phyloP scores from a whole-genome alignment of 2,888 invertebrate genomes.

The Orthonychiurus folsomi region DNA sequence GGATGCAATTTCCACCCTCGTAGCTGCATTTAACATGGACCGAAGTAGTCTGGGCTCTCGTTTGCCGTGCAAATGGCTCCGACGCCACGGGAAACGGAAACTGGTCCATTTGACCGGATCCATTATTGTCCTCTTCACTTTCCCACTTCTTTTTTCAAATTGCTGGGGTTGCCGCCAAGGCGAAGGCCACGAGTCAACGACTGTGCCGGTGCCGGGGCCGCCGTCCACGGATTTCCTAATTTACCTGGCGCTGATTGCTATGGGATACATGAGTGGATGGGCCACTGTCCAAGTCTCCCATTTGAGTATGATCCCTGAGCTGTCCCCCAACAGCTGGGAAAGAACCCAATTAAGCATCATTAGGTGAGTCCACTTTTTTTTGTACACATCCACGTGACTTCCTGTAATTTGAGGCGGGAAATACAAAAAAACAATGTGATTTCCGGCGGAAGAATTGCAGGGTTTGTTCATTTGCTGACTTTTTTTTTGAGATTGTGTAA shows the following conservation, averaged over 20 bases:
- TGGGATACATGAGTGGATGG: slow-evolving; percentile 52
- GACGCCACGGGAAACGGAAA: slow-evolving; percentile 36
- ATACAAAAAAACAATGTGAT: too few relatives aligned
- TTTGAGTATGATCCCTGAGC: slow-evolving; percentile 49
- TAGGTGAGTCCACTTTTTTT: slow-evolving; percentile 39
- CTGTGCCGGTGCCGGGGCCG: too few relatives aligned
- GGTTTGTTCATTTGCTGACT: too few relatives aligned
- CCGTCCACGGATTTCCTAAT: slow-evolving; percentile 42
- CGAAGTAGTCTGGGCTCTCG: slow-evolving; percentile 11
- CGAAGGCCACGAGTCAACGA: not conserved
- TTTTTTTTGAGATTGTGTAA: too few relatives aligned
- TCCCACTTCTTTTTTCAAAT: slow-evolving; percentile 48
- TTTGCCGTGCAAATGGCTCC: slow-evolving; percentile 15
- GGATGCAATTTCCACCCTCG: slow-evolving; percentile 49
- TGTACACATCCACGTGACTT: not conserved
- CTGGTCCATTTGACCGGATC: slow-evolving; percentile 41
- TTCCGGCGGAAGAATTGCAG: too few relatives aligned
- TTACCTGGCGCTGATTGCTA: slow-evolving; percentile 43
- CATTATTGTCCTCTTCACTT: slow-evolving; percentile 44
- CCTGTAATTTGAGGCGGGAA: not conserved
- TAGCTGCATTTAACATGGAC: slow-evolving; percentile 47
- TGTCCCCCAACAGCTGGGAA: slow-evolving; percentile 44
- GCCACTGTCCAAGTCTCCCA: slow-evolving; percentile 52
- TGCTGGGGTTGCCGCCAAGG: slow-evolving; percentile 39
- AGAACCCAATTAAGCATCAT: slow-evolving; percentile 46